Evolutionary conservation across 2,113 vertebrate genomes (phyloP), one percentile per base, ranked within the genome.

Genomic region (Plectropomus leopardus): DNA sequence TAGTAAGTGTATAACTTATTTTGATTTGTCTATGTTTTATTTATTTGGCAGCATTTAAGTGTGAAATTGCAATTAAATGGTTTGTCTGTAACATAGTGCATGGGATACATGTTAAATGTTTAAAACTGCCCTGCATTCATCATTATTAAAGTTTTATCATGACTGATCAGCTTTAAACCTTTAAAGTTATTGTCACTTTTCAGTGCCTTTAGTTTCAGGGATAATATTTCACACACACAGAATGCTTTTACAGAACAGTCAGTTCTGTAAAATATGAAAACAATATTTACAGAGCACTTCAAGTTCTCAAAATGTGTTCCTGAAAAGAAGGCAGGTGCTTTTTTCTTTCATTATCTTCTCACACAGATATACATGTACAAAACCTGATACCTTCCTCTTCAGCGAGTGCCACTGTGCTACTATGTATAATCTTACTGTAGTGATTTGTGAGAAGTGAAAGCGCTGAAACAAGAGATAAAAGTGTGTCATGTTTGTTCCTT

Each of bases 371-470:
- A n/a, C n/a, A 23, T 0, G 6, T 17, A 7, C 28, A 73, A 50
- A 42, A 32, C 15, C 21, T 34, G 11, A 67, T 23, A 55, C 24
- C 42, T 88, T 84, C 63, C 72, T 66, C 76, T 67, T 67, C 34
- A 11, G 24, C 5, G 1, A 7, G 2, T 13, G 4, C 53, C 11
- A 5, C 8, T 21, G 4, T 15, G 5, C 13, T 0, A 30, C 11
- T 67, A 28, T 15, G 32, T 59, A 7, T 36, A 36, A 16, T 54
- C 1, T n/a, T 32, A 13, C 26, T 24, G 0, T 8, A 21, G 19
- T 36, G 19, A 54, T 9, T 51, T 32, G 2, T 76, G 74, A 78
- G 75, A 90, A 68, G 53, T 86, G 83, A 83, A 85, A 88, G 17
- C 17, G 0, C 47, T 70, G 40, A 57, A 58, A 63, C 0, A 15